Evolutionary conservation across 2,888 invertebrate genomes (phyloP), one percentile per base, ranked within the genome.

Genomic region (Alitta virens): DNA sequence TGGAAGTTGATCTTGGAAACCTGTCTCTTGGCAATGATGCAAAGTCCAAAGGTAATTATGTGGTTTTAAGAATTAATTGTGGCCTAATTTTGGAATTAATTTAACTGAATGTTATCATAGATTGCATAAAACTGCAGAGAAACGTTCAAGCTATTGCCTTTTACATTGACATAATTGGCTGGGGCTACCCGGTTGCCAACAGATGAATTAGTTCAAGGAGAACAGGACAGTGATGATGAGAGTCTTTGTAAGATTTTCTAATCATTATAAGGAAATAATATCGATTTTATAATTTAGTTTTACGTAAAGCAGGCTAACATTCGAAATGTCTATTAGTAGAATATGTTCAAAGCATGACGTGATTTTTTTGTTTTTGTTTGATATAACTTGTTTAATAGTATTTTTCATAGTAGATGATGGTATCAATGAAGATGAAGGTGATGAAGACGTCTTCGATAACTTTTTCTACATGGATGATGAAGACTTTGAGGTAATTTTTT

Each of bases 1-100:
- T 80, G 51, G 79, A 80, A 65, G 76, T 80, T 72, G 80, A 80
- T 62, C 64, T 80, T 40, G 38, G 60, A 18, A 62, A 65, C 23
- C 27, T 68, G 18, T 5, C 46, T 18, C 3, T 46, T n/a, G n/a
- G 18, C n/a, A n/a, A 21, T 3, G 46, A 21, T 21, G 46, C n/a
- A 12, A 46, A 21, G 3, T 21, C n/a, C 3, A 46, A 3, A 18
- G 46, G 18, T 21, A 46, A 9, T 33, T n/a, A n/a, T n/a, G n/a
- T n/a, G n/a, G n/a, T n/a, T n/a, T n/a, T n/a, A n/a, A n/a, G n/a
- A n/a, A n/a, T n/a, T n/a, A n/a, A n/a, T n/a, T n/a, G n/a, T n/a
- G n/a, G n/a, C n/a, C n/a, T n/a, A 33, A 33, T 33, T 33, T 33
- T 33, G 33, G 33, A 33, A 33, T 33, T 5, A 33, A 12, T 33